Evolutionary conservation across 53 echinoderm and acorn worm genomes (phyloP).

Genomic region (Zoroaster sp.): DNA sequence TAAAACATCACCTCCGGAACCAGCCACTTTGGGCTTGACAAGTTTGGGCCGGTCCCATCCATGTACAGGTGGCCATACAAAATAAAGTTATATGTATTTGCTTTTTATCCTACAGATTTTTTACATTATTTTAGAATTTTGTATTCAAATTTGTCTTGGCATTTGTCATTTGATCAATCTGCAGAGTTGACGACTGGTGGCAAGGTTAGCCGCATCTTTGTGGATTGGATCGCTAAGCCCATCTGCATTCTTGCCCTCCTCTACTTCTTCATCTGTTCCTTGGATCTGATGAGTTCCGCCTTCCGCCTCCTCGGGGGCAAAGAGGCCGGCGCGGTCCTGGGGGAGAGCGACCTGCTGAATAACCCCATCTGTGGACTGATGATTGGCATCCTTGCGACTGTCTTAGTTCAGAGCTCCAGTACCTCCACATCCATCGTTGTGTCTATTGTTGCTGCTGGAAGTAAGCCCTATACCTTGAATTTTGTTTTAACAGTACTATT

Average conservation of each 20-base stretch:
- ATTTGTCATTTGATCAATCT: not conserved
- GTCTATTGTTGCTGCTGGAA: conserved; percentile 80
- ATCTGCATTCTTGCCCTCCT: conserved; percentile 78
- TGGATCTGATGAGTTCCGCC: conserved; percentile 98
- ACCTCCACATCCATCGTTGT: conserved; percentile 86
- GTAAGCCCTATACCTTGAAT: conserved; percentile 45
- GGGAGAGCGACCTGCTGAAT: conserved; percentile 66
- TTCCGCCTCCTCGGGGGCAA: conserved; percentile 98
- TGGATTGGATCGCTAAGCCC: conserved; percentile 80
- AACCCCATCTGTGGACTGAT: conserved; percentile 90
- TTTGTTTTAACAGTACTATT: too few species aligned
- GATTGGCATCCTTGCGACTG: conserved; percentile 86
- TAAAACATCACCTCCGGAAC: too few species aligned
- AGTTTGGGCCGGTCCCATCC: too few species aligned
- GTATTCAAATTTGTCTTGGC: too few species aligned
- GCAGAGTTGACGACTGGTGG: conserved; percentile 74
- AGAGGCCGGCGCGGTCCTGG: conserved; percentile 81
- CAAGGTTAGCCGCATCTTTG: conserved; percentile 55
- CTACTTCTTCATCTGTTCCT: conserved; percentile 97
- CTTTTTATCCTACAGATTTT: too few species aligned
- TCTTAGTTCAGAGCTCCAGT: conserved; percentile 84
- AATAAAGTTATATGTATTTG: too few species aligned
- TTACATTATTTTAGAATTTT: too few species aligned
- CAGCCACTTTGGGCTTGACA: too few species aligned
- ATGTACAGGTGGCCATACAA: too few species aligned